These are phyloP conservation scores for Oxyteleia sp. DNA, from an alignment of 2,888 invertebrate species.

Conservation along the genomic window DNA sequence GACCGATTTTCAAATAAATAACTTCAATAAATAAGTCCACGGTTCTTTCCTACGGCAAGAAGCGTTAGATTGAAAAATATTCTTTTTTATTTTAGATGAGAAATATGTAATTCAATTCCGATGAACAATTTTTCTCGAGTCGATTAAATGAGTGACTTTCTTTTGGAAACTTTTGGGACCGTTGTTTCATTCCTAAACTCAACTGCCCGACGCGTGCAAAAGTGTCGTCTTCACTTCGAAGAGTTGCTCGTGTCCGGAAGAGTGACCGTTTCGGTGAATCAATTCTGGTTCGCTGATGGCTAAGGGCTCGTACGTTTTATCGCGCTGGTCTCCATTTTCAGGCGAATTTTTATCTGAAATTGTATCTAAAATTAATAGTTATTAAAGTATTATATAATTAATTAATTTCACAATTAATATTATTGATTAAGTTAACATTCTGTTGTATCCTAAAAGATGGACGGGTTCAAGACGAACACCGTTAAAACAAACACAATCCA, in stretches of 20 bases:
- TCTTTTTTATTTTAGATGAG: too few relatives aligned
- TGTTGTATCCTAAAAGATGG: too few relatives aligned
- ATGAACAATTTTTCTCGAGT: conserved; percentile 15
- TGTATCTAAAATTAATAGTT: too few relatives aligned
- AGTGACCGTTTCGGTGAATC: conserved; percentile 81
- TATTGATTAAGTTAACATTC: too few relatives aligned
- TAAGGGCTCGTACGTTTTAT: conserved; percentile 78
- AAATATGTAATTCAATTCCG: background rate
- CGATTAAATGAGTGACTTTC: conserved; percentile 15
- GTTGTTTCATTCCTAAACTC: conserved; percentile 62
- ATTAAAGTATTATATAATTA: too few relatives aligned
- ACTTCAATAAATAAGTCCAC: conserved; percentile 13
- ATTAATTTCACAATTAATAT: too few relatives aligned
- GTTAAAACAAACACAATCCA: too few relatives aligned
- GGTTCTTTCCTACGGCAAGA: too few relatives aligned
- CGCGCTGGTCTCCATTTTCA: conserved; percentile 79
- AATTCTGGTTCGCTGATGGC: conserved; percentile 80
- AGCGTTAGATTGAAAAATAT: too few relatives aligned
- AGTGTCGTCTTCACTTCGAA: conserved; percentile 85
- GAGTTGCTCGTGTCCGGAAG: conserved; percentile 82
- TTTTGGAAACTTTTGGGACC: background rate
- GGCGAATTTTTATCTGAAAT: conserved; percentile 81
- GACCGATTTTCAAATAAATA: conserved; percentile 8
- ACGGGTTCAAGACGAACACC: too few relatives aligned
- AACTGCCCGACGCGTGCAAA: conserved; percentile 84